Evolutionary conservation across 2,113 vertebrate genomes (phyloP).

Genomic region (Laterallus jamaicensis): DNA sequence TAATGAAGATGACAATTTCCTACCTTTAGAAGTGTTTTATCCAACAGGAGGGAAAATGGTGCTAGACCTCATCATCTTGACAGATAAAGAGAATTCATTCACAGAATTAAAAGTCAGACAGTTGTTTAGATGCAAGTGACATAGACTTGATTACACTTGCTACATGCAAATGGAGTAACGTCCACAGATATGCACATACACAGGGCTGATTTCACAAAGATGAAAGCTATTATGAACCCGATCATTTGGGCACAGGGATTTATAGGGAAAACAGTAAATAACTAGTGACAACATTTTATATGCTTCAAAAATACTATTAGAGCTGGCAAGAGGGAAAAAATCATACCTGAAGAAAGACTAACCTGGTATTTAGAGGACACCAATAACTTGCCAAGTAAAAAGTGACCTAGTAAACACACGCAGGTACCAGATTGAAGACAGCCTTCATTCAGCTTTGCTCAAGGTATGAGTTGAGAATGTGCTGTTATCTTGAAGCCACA

Average conservation of each 20-base stretch:
- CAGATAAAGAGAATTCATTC: conserved; percentile 5
- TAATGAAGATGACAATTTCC: not conserved
- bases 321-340: not conserved
- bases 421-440: not conserved
- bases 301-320: not conserved
- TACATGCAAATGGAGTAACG: not conserved
- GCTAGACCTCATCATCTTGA: conserved; percentile 1
- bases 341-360: not conserved
- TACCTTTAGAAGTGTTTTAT: not conserved
- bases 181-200: not conserved
- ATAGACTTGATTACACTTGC: not conserved
- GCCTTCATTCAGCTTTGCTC: not conserved
- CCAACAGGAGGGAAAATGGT: not conserved
- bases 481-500: not conserved
- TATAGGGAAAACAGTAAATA: not conserved
- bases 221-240: not conserved
- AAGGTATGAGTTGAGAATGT: not conserved
- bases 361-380: not conserved
- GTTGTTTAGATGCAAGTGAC: conserved; percentile 14
- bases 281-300: not conserved
- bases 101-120: not conserved
- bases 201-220: not conserved
- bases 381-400: not conserved
- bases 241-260: not conserved
- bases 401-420: not conserved